These are phyloP conservation scores for Rhagologus leucostigma DNA, from an alignment of 2,113 vertebrate genomes.

Conservation along the genomic window DNA sequence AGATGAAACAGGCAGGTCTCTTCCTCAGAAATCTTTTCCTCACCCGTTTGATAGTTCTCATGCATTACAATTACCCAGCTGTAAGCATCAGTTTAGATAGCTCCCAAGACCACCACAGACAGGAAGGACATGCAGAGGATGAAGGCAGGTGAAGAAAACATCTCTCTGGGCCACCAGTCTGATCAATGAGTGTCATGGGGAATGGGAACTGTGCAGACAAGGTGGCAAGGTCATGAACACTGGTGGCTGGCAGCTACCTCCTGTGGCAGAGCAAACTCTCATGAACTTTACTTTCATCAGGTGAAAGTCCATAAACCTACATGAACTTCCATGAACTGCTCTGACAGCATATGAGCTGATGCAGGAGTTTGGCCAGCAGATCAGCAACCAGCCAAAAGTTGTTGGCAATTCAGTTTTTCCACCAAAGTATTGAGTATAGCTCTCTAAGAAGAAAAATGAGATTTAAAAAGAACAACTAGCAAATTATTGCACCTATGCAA, in stretches of 20 bases:
- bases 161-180: neutral
- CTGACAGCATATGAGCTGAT: neutral
- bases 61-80: neutral
- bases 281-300: neutral
- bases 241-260: neutral
- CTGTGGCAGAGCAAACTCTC: neutral
- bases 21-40: neutral
- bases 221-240: neutral
- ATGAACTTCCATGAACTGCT: neutral
- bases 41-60: neutral
- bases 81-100: neutral
- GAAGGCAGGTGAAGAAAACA: neutral
- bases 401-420: neutral
- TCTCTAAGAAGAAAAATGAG: neutral
- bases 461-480: neutral
- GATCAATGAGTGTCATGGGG: neutral
- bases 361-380: neutral
- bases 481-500: neutral
- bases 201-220: neutral
- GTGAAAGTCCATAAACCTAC: neutral
- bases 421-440: neutral
- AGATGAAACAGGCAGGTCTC: neutral
- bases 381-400: neutral
- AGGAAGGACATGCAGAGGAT: neutral
- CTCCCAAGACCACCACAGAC: neutral